Percentiles rank a stretch among this genome's conserved stretches.
Evolutionary conservation across 23 tunicate genomes (phyloP).

Genomic region (Corella eumyota): DNA sequence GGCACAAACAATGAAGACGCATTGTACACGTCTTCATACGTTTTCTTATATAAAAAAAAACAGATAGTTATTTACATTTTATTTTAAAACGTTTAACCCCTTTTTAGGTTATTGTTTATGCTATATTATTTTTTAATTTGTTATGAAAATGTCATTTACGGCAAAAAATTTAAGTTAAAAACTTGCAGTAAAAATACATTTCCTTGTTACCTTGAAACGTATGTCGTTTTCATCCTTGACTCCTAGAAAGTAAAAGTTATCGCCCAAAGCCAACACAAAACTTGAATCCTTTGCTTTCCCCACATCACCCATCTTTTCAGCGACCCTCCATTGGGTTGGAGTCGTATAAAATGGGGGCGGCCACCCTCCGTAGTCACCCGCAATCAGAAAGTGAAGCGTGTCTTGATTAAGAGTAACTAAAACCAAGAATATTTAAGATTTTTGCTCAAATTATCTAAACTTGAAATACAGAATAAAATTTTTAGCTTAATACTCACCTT

Average conservation of each 20-base stretch:
- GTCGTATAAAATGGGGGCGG: constrained; percentile 64
- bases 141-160: no score
- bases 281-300: constrained; percentile 25
- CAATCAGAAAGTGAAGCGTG: constrained; percentile 24
- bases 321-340: constrained; percentile 32
- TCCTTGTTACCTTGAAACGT: constrained; percentile 36
- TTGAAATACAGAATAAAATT: no score
- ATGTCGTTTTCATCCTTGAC: constrained; percentile 45
- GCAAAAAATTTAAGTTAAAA: no score
- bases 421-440: background rate
- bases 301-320: constrained; percentile 36
- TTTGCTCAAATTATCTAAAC: no score
- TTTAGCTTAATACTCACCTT: no score
- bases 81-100: no score
- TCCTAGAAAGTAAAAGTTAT: constrained; percentile 73
- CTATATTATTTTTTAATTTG: no score
- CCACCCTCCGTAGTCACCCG: constrained; percentile 64
- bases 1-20: constrained; percentile 35
- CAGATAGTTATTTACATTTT: no score
- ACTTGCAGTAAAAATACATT: background rate
- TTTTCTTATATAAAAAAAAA: constrained; percentile 10
- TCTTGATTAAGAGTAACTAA: constrained; percentile 12
- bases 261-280: constrained; percentile 61
- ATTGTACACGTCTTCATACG: constrained; percentile 70
- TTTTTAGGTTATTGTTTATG: no score